phyloP scores from a whole-genome alignment of 2,888 invertebrate species.

The Pachydiplax longipennis region DNA sequence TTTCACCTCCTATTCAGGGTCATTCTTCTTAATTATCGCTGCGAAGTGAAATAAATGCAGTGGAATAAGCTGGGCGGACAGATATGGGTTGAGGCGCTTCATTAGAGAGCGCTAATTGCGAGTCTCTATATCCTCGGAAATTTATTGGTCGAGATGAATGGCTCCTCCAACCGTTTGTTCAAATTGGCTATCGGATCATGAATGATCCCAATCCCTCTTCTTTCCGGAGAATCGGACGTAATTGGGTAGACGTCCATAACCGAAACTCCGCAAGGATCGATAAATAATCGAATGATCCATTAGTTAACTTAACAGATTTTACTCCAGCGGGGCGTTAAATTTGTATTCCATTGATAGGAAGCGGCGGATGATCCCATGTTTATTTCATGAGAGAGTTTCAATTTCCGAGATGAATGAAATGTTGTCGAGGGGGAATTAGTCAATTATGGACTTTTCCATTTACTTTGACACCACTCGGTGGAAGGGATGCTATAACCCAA shows the following conservation, averaged over 20 bases:
- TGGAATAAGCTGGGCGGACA: too few species aligned
- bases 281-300: background rate
- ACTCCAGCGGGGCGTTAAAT: background rate
- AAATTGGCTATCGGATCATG: background rate
- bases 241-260: background rate
- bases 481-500: background rate
- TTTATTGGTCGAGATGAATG: background rate
- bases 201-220: background rate
- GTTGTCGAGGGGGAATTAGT: background rate
- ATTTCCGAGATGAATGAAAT: background rate
- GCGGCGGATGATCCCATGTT: background rate
- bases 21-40: too few species aligned
- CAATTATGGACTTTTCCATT: background rate
- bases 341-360: background rate
- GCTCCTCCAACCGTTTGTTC: background rate
- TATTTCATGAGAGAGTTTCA: background rate
- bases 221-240: background rate
- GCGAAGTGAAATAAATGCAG: too few species aligned
- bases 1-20: too few species aligned
- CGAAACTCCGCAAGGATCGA: background rate
- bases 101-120: background rate
- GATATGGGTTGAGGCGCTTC: background rate
- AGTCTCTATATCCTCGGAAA: background rate
- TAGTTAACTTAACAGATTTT: slow-evolving; percentile 33
- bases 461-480: background rate